Base-by-base conservation (phyloP, 1,140 invertebrate species). In the Drosophila sucinea region DNA sequence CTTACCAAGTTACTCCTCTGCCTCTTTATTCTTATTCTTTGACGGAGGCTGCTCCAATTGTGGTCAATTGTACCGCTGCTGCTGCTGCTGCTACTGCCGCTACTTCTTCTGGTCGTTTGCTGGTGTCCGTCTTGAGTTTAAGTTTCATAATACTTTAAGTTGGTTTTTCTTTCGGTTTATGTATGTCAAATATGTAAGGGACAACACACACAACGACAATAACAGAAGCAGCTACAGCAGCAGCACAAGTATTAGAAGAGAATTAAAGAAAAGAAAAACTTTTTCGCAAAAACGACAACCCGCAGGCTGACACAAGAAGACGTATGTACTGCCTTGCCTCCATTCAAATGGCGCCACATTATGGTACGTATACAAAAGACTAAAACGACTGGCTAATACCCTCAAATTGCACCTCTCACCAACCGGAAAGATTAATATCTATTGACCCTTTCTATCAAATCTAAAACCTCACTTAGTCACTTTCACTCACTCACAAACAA, bases 71-170 rank as follows among this genome's bases (percentile, higher is more conserved):
- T 87, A 51, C 44, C 44, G 44, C 44, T 51, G 44, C 44, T 25
- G 17, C 23, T 25, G 17, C 23, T 23, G 33, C 33, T 17, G 17
- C 17, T 17, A 17, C 17, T 17, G 17, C 33, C 35, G 35, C 35
- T 47, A 23, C 44, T 23, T 47, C 11, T 40, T 7, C 44, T 23
- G 44, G 44, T 27, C 23, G 10, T 41, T 41, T 41, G 40, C 30
- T 38, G 35, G 35, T 17, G 17, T 38, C 30, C 35, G 35, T 38
- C 35, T 4, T 38, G 6, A 51, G 44, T 51, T 51, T 51, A 51
- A 68, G 77, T 87, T 87, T 74, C 79, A 87, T 87, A 87, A 87
- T 72, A 51, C 73, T 75, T 68, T 61, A 68, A 75, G 73, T 56
- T 51, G 44, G 51, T 65, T 69, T 73, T 73, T 66, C 71, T 54